Evolutionary conservation across 2,888 invertebrate genomes (phyloP), one percentile per base, ranked within the genome.

Genomic region (Dugesia japonica): DNA sequence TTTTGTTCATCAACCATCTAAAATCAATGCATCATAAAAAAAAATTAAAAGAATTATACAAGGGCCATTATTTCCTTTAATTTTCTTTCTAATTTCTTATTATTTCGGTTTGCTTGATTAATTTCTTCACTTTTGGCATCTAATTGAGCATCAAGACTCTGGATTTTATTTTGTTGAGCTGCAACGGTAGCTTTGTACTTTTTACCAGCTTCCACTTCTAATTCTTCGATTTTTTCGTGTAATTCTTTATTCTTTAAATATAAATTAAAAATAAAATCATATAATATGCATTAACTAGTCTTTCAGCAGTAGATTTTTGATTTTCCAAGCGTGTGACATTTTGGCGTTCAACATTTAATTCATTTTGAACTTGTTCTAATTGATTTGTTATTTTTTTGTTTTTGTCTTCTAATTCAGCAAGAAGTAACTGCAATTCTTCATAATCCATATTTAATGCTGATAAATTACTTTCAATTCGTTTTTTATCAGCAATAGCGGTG

Each of bases 361-460:
- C 56, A 56, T 56, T 56, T 56, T 56, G 56, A 56, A 56, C 23
- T 56, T 56, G 56, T n/a, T 56, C 56, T n/a, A 56, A 56, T n/a
- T 56, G 56, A n/a, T 4, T 9, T 13, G n/a, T 56, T 13, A 23
- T 56, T n/a, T 56, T 56, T 20, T 56, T 56, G 7, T 56, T 56
- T 56, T 56, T 56, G 56, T 56, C 56, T 23, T 56, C 56, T 9
- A n/a, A 56, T 23, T 56, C 56, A 56, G 56, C 1, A 1, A 56
- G n/a, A 56, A 56, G 56, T 56, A 56, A 56, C n/a, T 56, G 56
- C n/a, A 56, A 20, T 56, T 56, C 56, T 56, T 56, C 56, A 56
- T 20, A 4, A 7, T 56, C 56, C 56, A 56, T 56, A 56, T 56
- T 56, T 56, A 56, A 56, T 20, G 56, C n/a, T 20, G 56, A n/a